Percentiles rank a stretch among this genome's conserved stretches.
Evolutionary conservation across 1,140 invertebrate species (phyloP).

Genomic region (Hesperophylax magnus): DNA sequence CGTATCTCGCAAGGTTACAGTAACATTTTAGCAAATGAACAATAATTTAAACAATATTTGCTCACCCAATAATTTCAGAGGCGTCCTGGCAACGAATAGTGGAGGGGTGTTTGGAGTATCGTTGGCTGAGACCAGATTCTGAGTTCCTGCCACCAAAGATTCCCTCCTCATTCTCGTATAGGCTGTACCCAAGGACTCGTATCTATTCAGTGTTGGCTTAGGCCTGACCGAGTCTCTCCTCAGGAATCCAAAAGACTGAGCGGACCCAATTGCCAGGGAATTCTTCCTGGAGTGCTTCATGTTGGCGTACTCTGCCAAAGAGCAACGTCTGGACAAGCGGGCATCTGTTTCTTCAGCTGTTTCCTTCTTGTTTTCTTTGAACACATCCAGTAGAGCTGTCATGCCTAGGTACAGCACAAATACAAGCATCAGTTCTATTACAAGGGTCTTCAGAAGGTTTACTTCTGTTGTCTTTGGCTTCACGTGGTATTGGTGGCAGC

Average conservation of each 20-base stretch:
- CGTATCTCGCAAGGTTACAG: too few relatives aligned
- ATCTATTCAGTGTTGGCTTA: conserved; percentile 18
- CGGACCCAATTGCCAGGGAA: conserved; percentile 3
- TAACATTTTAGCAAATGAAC: not conserved
- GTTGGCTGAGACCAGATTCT: conserved; percentile 31
- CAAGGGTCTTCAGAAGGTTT: conserved; percentile 7
- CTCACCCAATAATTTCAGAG: conserved; percentile 52
- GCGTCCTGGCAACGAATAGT: conserved; percentile 17
- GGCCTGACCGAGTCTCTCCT: not conserved
- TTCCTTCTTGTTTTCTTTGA: conserved; percentile 31
- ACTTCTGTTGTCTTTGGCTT: not conserved
- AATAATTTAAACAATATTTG: not conserved
- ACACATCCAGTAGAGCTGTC: conserved; percentile 41
- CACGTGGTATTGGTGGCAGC: not conserved
- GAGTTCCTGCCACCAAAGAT: not conserved
- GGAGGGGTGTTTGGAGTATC: conserved; percentile 47
- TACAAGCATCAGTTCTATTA: conserved; percentile 26
- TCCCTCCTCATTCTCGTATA: conserved; percentile 51
- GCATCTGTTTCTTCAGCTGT: conserved; percentile 11
- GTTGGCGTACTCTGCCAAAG: conserved; percentile 52
- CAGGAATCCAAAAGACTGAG: not conserved
- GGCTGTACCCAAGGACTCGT: conserved; percentile 48
- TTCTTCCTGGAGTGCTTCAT: conserved; percentile 51
- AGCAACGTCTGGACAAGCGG: conserved; percentile 35
- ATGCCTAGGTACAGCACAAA: conserved; percentile 38